Conservation (phyloP, 2,797 vertebrate species). For the Pseudopleuronectes americanus region DNA sequence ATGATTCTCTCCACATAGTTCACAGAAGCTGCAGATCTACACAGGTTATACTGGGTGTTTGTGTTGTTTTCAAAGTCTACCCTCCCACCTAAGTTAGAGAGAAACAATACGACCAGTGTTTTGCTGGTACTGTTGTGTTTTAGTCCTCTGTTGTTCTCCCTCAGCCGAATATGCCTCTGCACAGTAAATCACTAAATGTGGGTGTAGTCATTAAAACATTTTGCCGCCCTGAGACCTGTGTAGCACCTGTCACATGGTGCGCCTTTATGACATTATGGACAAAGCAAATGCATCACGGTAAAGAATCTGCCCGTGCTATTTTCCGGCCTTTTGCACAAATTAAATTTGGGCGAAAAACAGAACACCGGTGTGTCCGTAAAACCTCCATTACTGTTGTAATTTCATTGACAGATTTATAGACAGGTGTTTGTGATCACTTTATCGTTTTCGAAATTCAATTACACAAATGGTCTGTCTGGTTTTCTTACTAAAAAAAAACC, state of each 20-base stretch:
- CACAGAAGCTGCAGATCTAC: not conserved
- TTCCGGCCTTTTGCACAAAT: slow-evolving; percentile 66
- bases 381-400: slow-evolving; percentile 70
- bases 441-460: slow-evolving; percentile 74
- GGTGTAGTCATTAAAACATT: slow-evolving; percentile 53
- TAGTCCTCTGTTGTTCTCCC: not conserved
- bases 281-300: slow-evolving; percentile 70
- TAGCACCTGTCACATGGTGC: slow-evolving; percentile 41
- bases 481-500: slow-evolving; percentile 18
- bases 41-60: slow-evolving; percentile 1
- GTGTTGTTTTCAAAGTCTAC: not conserved
- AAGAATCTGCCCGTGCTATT: slow-evolving; percentile 64
- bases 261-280: slow-evolving; percentile 55
- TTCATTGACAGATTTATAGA: slow-evolving; percentile 78
- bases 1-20: slow-evolving; percentile 27
- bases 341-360: slow-evolving; percentile 78
- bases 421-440: slow-evolving; percentile 77
- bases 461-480: slow-evolving; percentile 66
- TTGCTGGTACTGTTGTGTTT: slow-evolving; percentile 19
- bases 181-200: slow-evolving; percentile 44
- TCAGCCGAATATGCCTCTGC: slow-evolving; percentile 13
- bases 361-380: slow-evolving; percentile 73
- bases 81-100: not conserved
- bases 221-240: slow-evolving; percentile 39
- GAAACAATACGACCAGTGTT: not conserved